Percentiles rank a stretch among this genome's conserved stretches.
phyloP scores from a whole-genome alignment of 2,113 vertebrate species.

The Zosterops lateralis region DNA sequence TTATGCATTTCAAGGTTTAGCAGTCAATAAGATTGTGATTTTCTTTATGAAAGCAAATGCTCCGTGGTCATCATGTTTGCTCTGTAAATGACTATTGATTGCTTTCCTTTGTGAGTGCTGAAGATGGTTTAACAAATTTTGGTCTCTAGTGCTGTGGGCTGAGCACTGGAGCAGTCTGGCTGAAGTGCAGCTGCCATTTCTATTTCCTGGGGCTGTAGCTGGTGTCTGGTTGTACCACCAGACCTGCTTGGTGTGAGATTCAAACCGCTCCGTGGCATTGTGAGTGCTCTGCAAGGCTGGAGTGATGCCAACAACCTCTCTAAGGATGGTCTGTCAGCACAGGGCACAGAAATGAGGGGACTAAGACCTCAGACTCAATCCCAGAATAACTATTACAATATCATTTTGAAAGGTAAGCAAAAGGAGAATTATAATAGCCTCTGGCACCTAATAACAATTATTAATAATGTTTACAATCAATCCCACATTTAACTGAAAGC shows the following conservation, averaged over 20 bases:
- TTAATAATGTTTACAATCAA: neutral
- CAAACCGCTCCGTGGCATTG: neutral
- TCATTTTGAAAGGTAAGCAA: neutral
- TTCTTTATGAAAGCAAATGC: slow-evolving; percentile 69
- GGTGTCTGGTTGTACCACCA: neutral
- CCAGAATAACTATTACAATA: neutral
- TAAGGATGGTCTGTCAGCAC: neutral
- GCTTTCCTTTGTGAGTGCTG: slow-evolving; percentile 66
- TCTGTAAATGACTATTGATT: slow-evolving; percentile 88
- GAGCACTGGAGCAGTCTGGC: slow-evolving; percentile 49
- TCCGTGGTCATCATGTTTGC: slow-evolving; percentile 73
- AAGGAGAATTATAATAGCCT: neutral
- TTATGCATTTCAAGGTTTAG: slow-evolving; percentile 68
- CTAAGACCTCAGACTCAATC: neutral
- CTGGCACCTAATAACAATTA: neutral
- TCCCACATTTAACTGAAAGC: neutral
- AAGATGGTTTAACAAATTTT: slow-evolving; percentile 66
- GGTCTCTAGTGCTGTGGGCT: slow-evolving; percentile 48
- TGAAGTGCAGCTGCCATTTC: slow-evolving; percentile 11
- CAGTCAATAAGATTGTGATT: slow-evolving; percentile 76
- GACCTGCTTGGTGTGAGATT: neutral
- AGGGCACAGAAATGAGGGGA: neutral
- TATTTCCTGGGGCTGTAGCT: neutral
- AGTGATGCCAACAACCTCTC: neutral
- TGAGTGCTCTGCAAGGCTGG: neutral